These are phyloP conservation scores for Diarsia dahlii DNA, from an alignment of 2,888 invertebrate species.

Conservation along the genomic window DNA sequence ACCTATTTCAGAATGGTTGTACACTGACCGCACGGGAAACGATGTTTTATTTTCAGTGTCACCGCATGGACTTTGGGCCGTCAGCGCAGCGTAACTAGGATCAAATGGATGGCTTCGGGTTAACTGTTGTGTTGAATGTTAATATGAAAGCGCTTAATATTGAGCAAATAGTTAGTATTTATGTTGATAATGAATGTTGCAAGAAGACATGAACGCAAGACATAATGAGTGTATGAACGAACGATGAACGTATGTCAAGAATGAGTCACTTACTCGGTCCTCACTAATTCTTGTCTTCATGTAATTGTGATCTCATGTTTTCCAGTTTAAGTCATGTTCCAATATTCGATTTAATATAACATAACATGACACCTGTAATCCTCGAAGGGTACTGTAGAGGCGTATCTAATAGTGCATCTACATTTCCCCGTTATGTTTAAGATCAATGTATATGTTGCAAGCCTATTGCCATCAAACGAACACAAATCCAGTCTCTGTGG, in stretches of 20 bases:
- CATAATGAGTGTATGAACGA: background rate
- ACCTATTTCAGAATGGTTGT: slow-evolving; percentile 13
- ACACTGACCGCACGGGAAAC: slow-evolving; percentile 24
- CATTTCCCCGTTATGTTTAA: too few relatives aligned
- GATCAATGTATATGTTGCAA: too few relatives aligned
- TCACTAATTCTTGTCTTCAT: background rate
- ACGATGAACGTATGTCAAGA: background rate
- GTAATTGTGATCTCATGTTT: background rate
- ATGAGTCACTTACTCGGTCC: background rate
- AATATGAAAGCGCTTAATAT: background rate
- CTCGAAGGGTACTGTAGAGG: too few relatives aligned
- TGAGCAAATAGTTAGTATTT: background rate
- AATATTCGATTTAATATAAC: too few relatives aligned
- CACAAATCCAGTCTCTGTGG: too few relatives aligned
- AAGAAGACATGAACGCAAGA: background rate
- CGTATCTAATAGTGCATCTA: too few relatives aligned
- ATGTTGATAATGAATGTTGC: background rate
- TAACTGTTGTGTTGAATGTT: slow-evolving; percentile 9
- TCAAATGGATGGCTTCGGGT: slow-evolving; percentile 22
- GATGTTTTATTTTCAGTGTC: slow-evolving; percentile 43
- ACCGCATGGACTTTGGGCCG: slow-evolving; percentile 6
- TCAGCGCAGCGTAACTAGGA: slow-evolving; percentile 24
- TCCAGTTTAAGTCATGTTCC: too few relatives aligned
- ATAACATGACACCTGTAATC: too few relatives aligned
- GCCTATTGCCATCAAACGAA: too few relatives aligned